phyloP scores from a whole-genome alignment of 2,888 invertebrate genomes.

The Leptinotarsa juncta region DNA sequence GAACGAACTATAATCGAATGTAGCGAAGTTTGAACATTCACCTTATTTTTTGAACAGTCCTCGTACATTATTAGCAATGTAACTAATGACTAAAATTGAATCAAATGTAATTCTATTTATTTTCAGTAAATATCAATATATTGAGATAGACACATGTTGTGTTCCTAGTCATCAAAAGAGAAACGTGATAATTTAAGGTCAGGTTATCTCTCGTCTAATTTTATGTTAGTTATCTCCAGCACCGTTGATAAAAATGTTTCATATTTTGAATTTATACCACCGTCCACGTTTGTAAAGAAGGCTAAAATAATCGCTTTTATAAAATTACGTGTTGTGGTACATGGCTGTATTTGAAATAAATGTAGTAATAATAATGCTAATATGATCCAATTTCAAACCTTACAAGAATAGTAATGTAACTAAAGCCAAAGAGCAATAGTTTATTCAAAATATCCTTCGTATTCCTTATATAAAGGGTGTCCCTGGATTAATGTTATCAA shows the following conservation, averaged over 20 bases:
- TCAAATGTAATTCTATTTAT: no score
- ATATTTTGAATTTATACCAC: conserved; percentile 6
- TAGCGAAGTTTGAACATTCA: no score
- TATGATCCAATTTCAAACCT: no score
- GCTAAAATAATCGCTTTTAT: not conserved
- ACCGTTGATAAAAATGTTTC: conserved; percentile 7
- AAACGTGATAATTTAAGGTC: conserved; percentile 36
- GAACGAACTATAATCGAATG: no score
- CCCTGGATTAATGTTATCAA: no score
- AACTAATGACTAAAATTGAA: no score
- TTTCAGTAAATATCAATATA: conserved; percentile 2
- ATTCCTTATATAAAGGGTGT: no score
- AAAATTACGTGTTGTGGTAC: not conserved
- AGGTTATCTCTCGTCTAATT: conserved; percentile 39
- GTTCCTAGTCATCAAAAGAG: conserved; percentile 4
- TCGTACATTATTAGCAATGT: no score
- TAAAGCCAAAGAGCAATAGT: no score
- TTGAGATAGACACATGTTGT: conserved; percentile 7
- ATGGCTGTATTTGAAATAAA: not conserved
- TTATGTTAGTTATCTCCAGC: conserved; percentile 22
- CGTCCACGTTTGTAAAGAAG: not conserved
- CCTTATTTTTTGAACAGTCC: no score
- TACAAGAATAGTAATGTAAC: no score
- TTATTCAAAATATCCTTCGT: no score
- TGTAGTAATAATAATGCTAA: not conserved